These are phyloP conservation scores for Neuroscelio doddi DNA, from an alignment of 2,888 invertebrate genomes.

Conservation along the genomic window DNA sequence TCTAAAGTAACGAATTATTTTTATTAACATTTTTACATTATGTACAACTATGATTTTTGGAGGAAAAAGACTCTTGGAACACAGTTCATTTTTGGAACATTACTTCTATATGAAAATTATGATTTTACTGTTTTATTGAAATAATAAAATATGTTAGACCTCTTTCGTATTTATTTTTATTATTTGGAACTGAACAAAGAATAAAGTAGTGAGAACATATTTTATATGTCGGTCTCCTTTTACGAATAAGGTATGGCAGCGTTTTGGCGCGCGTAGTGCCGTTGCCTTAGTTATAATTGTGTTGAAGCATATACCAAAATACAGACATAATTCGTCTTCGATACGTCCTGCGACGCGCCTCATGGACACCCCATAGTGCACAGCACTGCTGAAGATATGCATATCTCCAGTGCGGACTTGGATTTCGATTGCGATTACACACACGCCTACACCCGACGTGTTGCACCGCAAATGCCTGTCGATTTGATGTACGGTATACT, in stretches of 20 bases:
- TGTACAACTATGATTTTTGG: too few relatives aligned
- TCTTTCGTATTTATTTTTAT: conserved; percentile 18
- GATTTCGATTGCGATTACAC: conserved; percentile 44
- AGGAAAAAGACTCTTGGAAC: too few relatives aligned
- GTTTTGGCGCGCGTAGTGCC: conserved; percentile 47
- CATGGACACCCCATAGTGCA: conserved; percentile 49
- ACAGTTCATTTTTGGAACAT: too few relatives aligned
- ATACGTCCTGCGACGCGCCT: conserved; percentile 44
- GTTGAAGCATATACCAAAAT: conserved; percentile 67
- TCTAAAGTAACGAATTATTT: too few relatives aligned
- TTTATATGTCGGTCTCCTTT: conserved; percentile 56
- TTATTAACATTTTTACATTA: too few relatives aligned
- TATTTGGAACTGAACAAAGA: conserved; percentile 67
- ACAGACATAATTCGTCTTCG: conserved; percentile 62
- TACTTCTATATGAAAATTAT: too few relatives aligned
- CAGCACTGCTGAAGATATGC: conserved; percentile 36
- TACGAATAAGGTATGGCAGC: conserved; percentile 49
- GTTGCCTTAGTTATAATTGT: conserved; percentile 68
- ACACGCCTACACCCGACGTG: conserved; percentile 31
- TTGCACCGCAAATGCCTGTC: conserved; percentile 49
- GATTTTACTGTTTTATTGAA: too few relatives aligned
- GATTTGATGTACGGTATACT: conserved; percentile 61
- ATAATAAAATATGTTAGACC: too few relatives aligned
- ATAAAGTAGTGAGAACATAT: conserved; percentile 71
- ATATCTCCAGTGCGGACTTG: conserved; percentile 41